A percentile compares a stretch with the other conserved stretches of the same genome.
Conservation (phyloP, 2,113 vertebrate genomes). For the Channa argus region DNA sequence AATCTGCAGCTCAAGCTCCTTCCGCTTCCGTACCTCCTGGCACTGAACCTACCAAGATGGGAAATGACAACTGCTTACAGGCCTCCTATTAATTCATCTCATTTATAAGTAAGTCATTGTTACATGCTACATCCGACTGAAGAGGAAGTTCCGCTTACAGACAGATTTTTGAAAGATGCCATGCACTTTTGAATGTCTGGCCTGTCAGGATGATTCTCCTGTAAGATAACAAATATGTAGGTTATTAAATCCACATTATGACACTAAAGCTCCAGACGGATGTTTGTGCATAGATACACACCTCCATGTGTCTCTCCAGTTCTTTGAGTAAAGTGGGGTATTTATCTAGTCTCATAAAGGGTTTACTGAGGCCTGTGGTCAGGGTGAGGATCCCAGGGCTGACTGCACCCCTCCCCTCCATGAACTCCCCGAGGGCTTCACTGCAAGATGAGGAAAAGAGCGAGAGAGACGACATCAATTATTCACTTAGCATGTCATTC, state of each 20-base stretch:
- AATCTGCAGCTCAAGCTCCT: constrained; percentile 96
- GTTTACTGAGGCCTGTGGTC: constrained; percentile 98
- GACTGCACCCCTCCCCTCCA: constrained; percentile 94
- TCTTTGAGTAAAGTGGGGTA: constrained; percentile 97
- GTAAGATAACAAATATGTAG: constrained; percentile 17
- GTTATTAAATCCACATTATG: neutral
- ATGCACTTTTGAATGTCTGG: constrained; percentile 97
- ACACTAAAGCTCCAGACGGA: neutral
- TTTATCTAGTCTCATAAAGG: constrained; percentile 99
- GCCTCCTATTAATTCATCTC: neutral
- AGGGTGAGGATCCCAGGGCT: constrained; percentile 94
- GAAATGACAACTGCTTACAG: constrained; percentile 24
- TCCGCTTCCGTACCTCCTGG: constrained; percentile 96
- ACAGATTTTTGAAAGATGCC: constrained; percentile 94
- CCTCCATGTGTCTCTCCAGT: constrained; percentile 99
- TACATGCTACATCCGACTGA: neutral
- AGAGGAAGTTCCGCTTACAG: constrained; percentile 84
- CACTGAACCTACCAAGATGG: constrained; percentile 88
- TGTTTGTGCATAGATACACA: constrained; percentile 52
- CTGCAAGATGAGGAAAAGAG: constrained; percentile 70
- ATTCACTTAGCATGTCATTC: neutral
- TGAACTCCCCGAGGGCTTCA: constrained; percentile 95
- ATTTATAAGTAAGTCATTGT: neutral
- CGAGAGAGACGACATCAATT: neutral
- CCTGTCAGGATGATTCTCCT: constrained; percentile 95